These are phyloP conservation scores for Samia ricini DNA, from an alignment of 1,140 invertebrate genomes.

Conservation along the genomic window DNA sequence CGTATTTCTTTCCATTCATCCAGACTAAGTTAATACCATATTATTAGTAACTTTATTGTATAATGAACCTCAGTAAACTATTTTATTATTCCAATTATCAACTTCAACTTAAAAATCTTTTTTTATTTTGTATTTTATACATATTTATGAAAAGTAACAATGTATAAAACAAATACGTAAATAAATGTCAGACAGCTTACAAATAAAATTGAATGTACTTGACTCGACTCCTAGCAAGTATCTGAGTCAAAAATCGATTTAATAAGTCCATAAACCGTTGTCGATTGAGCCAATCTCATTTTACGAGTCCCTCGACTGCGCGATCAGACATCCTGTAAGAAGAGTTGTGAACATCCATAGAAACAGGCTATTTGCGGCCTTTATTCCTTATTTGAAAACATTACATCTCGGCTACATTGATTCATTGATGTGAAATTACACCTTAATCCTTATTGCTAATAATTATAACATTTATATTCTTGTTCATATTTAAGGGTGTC, in stretches of 20 bases:
- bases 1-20: too few species aligned
- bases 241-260: constrained; percentile 54
- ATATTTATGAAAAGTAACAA: too few species aligned
- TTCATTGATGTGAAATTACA: background rate
- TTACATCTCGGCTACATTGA: constrained; percentile 10
- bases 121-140: too few species aligned
- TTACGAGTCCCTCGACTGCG: constrained; percentile 54
- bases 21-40: too few species aligned
- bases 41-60: too few species aligned
- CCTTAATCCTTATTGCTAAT: background rate
- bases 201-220: constrained; percentile 31
- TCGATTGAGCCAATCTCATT: constrained; percentile 62
- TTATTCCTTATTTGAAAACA: constrained; percentile 24
- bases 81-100: too few species aligned
- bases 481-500: too few species aligned
- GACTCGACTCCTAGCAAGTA: constrained; percentile 32
- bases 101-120: too few species aligned
- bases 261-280: constrained; percentile 63
- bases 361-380: constrained; percentile 29
- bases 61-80: too few species aligned
- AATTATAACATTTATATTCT: background rate
- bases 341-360: constrained; percentile 27
- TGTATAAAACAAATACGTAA: background rate
- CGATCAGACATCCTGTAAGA: constrained; percentile 40
- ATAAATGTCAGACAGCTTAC: background rate